Base-by-base conservation (phyloP, 2,797 vertebrate genomes). In the Pipistrellus pygmaeus region DNA sequence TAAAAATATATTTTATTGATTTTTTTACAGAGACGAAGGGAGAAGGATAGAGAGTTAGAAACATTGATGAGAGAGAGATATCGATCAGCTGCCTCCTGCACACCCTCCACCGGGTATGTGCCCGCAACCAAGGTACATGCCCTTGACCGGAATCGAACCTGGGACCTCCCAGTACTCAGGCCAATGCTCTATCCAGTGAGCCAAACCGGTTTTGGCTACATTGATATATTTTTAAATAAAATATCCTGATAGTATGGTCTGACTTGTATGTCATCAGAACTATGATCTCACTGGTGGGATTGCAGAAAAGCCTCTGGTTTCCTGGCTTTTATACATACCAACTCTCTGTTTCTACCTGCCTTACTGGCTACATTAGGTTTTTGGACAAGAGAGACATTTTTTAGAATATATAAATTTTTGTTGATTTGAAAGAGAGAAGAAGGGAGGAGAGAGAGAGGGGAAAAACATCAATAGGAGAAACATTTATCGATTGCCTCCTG, bases 141-240 rank as follows among this genome's bases (percentile, higher is more conserved):
- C 38, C 38, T 41, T 41, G 38, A 41, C 38, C 38, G 6, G 38
- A 41, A 41, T 41, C 38, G 38, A 41, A 41, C 38, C 38, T 41
- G 38, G 38, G 38, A 41, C 6, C 38, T 41, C 6, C 38, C 38
- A 41, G 38, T 41, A 6, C 38, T 41, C 38, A 41, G 38, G 38
- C 38, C 38, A 41, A 41, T 41, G 38, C 38, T 41, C 38, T 41
- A 41, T 41, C 38, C 38, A 41, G 6, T 41, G 38, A 41, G 38
- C 38, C 38, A 41, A 41, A 41, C 38, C 6, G 38, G 38, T 41
- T 41, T 41, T 41, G 38, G 38, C 38, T 5, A 60, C 18, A 72
- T 2, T 90, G 68, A 77, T 9, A 69, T 17, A 64, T 68, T 76
- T 17, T 88, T 93, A 60, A 62, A 66, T 20, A 93, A 88, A 96